Conservation (phyloP, 2,797 vertebrate species). For the Pseudopleuronectes americanus region DNA sequence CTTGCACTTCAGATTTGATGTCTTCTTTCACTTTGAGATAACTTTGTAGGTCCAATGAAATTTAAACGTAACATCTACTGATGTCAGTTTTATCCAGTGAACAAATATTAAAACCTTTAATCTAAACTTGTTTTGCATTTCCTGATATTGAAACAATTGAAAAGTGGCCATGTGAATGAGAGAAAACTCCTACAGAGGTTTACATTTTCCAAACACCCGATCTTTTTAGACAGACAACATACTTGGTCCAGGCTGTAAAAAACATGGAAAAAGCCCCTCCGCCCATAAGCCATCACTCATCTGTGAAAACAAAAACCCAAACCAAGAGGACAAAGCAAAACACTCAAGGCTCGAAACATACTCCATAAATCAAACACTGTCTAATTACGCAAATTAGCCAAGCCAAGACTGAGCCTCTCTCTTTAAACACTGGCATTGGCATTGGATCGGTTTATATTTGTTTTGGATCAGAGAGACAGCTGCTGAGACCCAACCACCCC, state of each 20-base stretch:
- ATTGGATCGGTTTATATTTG: conserved; percentile 26
- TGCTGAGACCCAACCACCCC: background rate
- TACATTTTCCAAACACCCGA: conserved; percentile 27
- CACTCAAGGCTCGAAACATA: conserved; percentile 24
- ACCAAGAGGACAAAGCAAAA: conserved; percentile 33
- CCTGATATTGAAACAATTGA: background rate
- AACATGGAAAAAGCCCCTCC: conserved; percentile 43
- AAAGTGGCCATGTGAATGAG: background rate
- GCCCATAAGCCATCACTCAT: conserved; percentile 48
- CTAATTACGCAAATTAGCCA: conserved; percentile 43
- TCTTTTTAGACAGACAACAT: conserved; percentile 30
- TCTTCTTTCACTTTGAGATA: too few relatives aligned
- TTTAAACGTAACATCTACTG: background rate
- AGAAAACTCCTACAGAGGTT: conserved; percentile 23
- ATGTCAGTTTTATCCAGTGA: background rate
- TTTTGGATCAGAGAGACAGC: conserved; percentile 14
- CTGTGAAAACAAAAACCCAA: conserved; percentile 44
- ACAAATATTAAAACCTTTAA: too few relatives aligned
- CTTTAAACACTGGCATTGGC: conserved; percentile 15
- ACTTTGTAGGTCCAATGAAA: too few relatives aligned
- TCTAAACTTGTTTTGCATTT: background rate
- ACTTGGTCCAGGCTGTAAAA: conserved; percentile 24
- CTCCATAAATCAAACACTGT: conserved; percentile 35
- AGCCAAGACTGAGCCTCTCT: conserved; percentile 14
- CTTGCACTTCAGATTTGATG: too few relatives aligned